phyloP scores from a whole-genome alignment of 2,888 invertebrate genomes.

The Drosophila lutescens region DNA sequence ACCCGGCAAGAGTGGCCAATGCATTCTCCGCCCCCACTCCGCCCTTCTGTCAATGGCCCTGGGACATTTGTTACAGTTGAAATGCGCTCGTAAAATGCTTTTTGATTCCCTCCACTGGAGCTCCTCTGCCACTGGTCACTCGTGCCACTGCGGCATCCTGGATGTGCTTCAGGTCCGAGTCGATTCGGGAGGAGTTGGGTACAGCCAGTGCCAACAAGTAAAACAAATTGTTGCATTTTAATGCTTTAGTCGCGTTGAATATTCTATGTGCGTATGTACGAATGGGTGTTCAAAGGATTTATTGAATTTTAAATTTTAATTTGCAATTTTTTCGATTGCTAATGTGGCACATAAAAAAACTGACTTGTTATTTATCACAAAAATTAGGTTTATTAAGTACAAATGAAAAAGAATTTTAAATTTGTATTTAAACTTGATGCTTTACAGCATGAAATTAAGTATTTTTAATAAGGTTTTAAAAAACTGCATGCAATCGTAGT shows the following conservation, averaged over 20 bases:
- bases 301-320: constrained; percentile 80
- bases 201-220: constrained; percentile 70
- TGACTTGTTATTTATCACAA: too few relatives aligned
- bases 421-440: too few relatives aligned
- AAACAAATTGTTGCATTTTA: constrained; percentile 80
- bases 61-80: constrained; percentile 81
- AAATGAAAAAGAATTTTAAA: too few relatives aligned
- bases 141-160: constrained; percentile 27
- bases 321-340: constrained; percentile 54
- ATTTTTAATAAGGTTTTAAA: too few relatives aligned
- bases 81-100: constrained; percentile 79
- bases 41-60: constrained; percentile 49
- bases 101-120: constrained; percentile 47
- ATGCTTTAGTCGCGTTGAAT: constrained; percentile 54
- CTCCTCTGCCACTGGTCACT: constrained; percentile 2
- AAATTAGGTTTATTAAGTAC: too few relatives aligned
- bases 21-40: constrained; percentile 20
- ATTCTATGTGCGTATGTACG: constrained; percentile 38
- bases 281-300: constrained; percentile 53
- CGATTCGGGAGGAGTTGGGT: constrained; percentile 19
- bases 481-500: neutral
- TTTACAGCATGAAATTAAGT: too few relatives aligned
- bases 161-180: constrained; percentile 23
- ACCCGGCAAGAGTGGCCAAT: constrained; percentile 2
- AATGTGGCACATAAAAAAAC: neutral